Conservation (phyloP, 2,888 invertebrate species). For the Nematopogon swammerdamellus region DNA sequence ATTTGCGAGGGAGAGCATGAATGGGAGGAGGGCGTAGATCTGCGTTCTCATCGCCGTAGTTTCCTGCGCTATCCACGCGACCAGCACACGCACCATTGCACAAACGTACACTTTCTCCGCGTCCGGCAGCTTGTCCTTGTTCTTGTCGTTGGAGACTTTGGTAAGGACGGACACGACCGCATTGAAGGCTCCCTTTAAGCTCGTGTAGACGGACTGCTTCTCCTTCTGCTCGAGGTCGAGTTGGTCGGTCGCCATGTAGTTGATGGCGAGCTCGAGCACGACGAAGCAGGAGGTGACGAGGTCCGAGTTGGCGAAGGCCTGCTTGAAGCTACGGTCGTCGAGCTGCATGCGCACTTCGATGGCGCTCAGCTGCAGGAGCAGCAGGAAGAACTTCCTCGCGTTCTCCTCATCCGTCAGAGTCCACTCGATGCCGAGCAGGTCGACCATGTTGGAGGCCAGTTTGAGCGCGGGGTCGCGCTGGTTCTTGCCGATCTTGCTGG, state of each 20-base stretch:
- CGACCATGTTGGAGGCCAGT: constrained; percentile 75
- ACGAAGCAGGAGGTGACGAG: constrained; percentile 80
- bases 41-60: constrained; percentile 83
- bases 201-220: constrained; percentile 85
- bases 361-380: constrained; percentile 81
- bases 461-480: constrained; percentile 88
- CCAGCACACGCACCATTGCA: constrained; percentile 78
- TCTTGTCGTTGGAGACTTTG: constrained; percentile 72
- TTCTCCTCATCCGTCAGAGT: constrained; percentile 73
- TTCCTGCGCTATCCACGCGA: constrained; percentile 90
- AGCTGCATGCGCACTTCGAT: constrained; percentile 94
- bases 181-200: constrained; percentile 84
- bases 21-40: constrained; percentile 78
- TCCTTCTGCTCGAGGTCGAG: constrained; percentile 86
- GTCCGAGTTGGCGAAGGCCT: constrained; percentile 72
- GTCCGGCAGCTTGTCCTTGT: constrained; percentile 63
- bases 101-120: constrained; percentile 77
- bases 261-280: constrained; percentile 75
- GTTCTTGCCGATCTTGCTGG: constrained; percentile 81
- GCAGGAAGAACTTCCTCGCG: constrained; percentile 78
- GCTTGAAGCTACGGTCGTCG: constrained; percentile 80
- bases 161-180: constrained; percentile 73
- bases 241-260: constrained; percentile 76
- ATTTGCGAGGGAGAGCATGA: constrained; percentile 74
- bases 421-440: constrained; percentile 84